Conservation (phyloP, 92 coral and sea anemone genomes). For the Zoanthus sociatus region DNA sequence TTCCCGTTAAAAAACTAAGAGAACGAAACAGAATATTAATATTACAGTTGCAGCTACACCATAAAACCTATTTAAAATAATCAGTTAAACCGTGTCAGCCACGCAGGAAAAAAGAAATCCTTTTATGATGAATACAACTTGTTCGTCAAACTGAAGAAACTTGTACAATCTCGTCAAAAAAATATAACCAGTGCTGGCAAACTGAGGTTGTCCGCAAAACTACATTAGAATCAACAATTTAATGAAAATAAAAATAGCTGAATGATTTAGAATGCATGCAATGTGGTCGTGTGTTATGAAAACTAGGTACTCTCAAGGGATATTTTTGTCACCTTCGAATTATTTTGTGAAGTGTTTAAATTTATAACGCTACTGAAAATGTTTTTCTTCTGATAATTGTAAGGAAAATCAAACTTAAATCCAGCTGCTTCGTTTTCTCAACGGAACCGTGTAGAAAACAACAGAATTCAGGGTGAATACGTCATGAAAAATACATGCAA, state of each 20-base stretch:
- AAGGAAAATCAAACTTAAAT: not conserved
- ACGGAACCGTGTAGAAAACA: not conserved
- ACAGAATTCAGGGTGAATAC: not conserved
- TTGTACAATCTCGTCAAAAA: not conserved
- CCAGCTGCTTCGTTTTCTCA: not conserved
- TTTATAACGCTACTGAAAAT: not conserved
- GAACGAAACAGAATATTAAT: not conserved
- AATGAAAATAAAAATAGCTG: not conserved
- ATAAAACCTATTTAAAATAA: not conserved
- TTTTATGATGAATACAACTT: too few relatives aligned
- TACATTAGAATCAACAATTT: constrained; percentile 1
- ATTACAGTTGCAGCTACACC: not conserved
- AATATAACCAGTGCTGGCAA: not conserved
- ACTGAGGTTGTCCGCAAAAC: constrained; percentile 11
- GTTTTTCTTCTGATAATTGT: not conserved
- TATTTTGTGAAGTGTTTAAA: not conserved
- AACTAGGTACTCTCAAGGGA: not conserved
- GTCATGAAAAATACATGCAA: constrained; percentile 49
- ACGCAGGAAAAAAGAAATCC: not conserved
- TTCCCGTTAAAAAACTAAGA: not conserved
- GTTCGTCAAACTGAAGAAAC: too few relatives aligned
- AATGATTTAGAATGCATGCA: not conserved
- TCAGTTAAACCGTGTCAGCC: constrained; percentile 2
- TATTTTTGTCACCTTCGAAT: not conserved
- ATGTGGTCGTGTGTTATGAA: not conserved